phyloP scores from a whole-genome alignment of 2,888 invertebrate species.

The Leistus spinibarbis region DNA sequence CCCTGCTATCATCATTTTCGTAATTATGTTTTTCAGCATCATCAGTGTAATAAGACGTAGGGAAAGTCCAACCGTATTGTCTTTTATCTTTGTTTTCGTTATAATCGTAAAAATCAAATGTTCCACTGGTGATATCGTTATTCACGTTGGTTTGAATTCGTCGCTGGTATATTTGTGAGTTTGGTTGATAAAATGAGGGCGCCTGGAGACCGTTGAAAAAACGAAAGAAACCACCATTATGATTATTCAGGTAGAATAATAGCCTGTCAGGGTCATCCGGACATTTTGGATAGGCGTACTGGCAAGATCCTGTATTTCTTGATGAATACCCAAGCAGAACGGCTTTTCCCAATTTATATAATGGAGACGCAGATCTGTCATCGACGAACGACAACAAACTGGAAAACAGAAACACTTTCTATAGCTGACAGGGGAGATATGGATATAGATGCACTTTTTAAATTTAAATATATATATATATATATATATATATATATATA shows the following conservation, averaged over 20 bases:
- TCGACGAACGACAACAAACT: conserved; percentile 67
- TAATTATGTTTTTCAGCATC: conserved; percentile 25
- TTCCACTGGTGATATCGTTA: background rate
- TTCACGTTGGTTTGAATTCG: background rate
- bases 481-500: no score
- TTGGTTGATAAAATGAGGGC: background rate
- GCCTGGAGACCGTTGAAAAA: conserved; percentile 64
- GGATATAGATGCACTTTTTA: background rate
- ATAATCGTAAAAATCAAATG: conserved; percentile 29
- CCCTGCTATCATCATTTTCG: conserved; percentile 23
- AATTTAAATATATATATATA: conserved; percentile 11
- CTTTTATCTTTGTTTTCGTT: conserved; percentile 17
- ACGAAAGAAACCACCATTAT: conserved; percentile 84
- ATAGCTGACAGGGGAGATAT: background rate
- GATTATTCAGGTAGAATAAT: conserved; percentile 80
- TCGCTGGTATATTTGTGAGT: background rate
- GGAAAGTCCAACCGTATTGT: conserved; percentile 27
- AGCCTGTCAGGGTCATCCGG: conserved; percentile 75
- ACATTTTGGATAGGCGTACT: conserved; percentile 72
- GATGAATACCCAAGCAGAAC: conserved; percentile 75
- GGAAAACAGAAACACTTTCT: conserved; percentile 41
- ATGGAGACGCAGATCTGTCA: conserved; percentile 64
- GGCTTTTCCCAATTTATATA: conserved; percentile 76
- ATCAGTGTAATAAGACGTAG: conserved; percentile 11
- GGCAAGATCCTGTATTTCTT: conserved; percentile 62